A percentile compares a stretch with the other conserved stretches of the same genome.
Conservation (phyloP, 2,113 vertebrate genomes). For the Corydoras sp. region DNA sequence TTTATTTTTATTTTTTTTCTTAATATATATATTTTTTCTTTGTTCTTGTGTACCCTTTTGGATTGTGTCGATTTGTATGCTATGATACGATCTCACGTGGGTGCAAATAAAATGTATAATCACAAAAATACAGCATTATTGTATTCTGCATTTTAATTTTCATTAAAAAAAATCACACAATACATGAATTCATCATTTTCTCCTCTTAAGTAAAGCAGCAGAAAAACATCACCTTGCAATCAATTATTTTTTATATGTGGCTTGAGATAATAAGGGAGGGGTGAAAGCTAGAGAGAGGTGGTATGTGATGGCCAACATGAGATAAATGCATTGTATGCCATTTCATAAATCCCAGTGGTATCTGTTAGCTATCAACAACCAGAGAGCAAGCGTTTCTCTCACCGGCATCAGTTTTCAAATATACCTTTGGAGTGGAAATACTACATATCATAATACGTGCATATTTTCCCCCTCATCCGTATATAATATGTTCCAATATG, state of each 20-base stretch:
- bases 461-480: background rate
- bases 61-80: too few species aligned
- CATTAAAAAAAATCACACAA: too few species aligned
- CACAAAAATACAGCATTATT: too few species aligned
- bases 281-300: constrained; percentile 1
- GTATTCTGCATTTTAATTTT: too few species aligned
- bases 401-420: background rate
- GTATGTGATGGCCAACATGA: background rate
- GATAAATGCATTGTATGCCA: constrained; percentile 1
- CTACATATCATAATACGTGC: constrained; percentile 8
- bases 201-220: background rate
- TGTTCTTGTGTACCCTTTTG: too few species aligned
- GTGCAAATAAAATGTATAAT: too few species aligned
- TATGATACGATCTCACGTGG: too few species aligned
- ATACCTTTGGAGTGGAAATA: background rate
- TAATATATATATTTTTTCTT: too few species aligned
- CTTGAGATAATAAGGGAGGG: background rate
- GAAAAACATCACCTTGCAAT: constrained; percentile 1
- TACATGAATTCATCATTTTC: background rate
- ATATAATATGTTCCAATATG: too few species aligned
- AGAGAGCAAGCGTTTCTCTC: constrained; percentile 11
- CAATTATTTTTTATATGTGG: constrained; percentile 8
- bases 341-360: constrained; percentile 20
- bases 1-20: too few species aligned
- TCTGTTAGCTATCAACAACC: background rate